Evolutionary conservation across 2,797 vertebrate species (phyloP).

Genomic region (Eulemur mongoz): DNA sequence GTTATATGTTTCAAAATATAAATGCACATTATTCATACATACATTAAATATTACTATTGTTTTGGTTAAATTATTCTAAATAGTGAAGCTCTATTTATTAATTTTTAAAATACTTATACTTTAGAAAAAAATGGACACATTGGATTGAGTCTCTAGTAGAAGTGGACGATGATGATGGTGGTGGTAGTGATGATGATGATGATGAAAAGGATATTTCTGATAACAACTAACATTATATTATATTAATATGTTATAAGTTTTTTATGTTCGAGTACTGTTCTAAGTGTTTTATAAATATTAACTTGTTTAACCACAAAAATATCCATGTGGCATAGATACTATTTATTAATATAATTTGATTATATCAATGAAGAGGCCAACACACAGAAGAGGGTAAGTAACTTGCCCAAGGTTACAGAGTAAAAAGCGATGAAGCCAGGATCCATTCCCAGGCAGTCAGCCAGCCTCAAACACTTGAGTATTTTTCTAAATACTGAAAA

Average conservation of each 20-base stretch:
- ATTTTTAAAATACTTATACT: neutral
- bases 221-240: neutral
- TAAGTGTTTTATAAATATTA: neutral
- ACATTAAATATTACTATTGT: neutral
- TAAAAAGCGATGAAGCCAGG: neutral
- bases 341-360: neutral
- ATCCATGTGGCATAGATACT: neutral
- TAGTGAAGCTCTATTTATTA: neutral
- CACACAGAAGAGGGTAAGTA: neutral
- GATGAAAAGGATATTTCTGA: neutral
- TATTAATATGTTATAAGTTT: neutral
- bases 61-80: neutral
- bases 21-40: neutral
- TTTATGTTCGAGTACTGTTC: neutral
- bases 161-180: neutral
- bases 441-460: neutral
- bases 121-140: neutral
- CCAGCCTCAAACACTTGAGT: neutral
- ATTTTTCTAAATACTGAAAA: neutral
- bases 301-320: neutral
- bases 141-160: neutral
- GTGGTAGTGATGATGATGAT: too few relatives aligned
- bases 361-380: neutral
- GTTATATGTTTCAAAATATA: neutral
- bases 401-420: conserved; percentile 24